phyloP scores from a whole-genome alignment of 2,888 invertebrate species.

The Hybos culiciformis region DNA sequence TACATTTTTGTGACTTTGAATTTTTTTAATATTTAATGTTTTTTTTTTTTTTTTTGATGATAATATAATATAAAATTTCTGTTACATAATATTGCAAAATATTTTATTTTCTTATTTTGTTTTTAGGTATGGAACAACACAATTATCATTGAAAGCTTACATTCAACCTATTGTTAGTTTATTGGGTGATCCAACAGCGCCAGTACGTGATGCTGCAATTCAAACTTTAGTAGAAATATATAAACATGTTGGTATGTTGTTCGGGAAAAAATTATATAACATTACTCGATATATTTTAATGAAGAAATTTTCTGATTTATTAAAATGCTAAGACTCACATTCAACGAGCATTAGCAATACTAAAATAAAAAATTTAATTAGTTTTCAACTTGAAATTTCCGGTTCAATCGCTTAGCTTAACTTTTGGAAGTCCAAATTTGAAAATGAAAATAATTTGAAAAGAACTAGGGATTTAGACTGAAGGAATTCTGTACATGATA shows the following conservation, averaged over 20 bases:
- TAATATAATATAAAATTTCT: background rate
- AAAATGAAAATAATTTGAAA: too few species aligned
- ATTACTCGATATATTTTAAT: background rate
- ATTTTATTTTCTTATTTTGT: background rate
- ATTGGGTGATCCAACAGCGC: constrained; percentile 72
- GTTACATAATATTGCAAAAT: constrained; percentile 5
- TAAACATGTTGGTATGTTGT: constrained; percentile 72
- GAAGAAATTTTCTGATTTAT: too few species aligned
- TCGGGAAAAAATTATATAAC: background rate
- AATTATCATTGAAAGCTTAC: constrained; percentile 65
- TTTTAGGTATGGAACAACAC: constrained; percentile 70
- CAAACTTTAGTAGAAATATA: constrained; percentile 80
- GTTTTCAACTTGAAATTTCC: too few species aligned
- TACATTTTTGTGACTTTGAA: background rate
- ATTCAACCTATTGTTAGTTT: constrained; percentile 72
- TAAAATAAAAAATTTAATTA: too few species aligned
- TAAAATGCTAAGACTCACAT: too few species aligned
- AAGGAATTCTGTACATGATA: too few species aligned
- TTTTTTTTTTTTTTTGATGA: too few species aligned
- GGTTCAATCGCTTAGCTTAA: too few species aligned
- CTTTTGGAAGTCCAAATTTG: too few species aligned
- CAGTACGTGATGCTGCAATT: constrained; percentile 78
- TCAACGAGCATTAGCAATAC: too few species aligned
- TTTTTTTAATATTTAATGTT: too few species aligned
- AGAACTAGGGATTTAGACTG: too few species aligned